Evolutionary conservation across 2,888 invertebrate species (phyloP).

Genomic region (Ophraella communa): DNA sequence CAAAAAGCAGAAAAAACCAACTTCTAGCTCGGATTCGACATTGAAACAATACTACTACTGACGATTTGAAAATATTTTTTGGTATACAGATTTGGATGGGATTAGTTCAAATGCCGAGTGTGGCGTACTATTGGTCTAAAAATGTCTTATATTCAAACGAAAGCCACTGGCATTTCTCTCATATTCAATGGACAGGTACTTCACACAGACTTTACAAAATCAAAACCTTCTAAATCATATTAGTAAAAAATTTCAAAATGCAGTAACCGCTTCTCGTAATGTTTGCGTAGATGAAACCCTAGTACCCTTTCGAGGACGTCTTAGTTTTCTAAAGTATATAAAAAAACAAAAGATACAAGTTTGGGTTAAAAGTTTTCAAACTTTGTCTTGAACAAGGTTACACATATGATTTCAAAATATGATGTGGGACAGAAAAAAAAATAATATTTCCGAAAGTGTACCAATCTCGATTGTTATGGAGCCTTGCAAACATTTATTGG

Average conservation of each 20-base stretch:
- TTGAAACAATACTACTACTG: not conserved
- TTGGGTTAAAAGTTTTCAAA: constrained; percentile 4
- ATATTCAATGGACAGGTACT: not conserved
- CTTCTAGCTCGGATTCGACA: not conserved
- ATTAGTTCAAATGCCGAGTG: not conserved
- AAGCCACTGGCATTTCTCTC: not conserved
- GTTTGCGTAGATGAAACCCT: constrained; percentile 23
- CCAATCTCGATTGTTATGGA: not conserved
- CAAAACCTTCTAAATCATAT: constrained; percentile 1
- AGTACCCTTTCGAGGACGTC: constrained; percentile 15
- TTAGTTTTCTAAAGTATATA: constrained; percentile 22
- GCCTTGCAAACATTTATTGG: not conserved
- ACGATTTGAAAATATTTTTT: not conserved
- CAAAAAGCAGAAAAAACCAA: not conserved
- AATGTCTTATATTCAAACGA: too few relatives aligned
- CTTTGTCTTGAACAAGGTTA: constrained; percentile 10
- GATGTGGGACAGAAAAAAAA: constrained; percentile 11
- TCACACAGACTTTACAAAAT: not conserved
- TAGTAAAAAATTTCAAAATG: constrained; percentile 7
- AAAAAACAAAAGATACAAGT: not conserved
- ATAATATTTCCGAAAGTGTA: not conserved
- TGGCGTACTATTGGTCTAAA: too few relatives aligned
- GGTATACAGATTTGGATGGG: not conserved
- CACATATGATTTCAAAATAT: constrained; percentile 26
- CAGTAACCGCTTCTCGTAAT: not conserved